These are phyloP conservation scores for Tetramorium parvispinum DNA, from an alignment of 1,140 invertebrate genomes.

Conservation along the genomic window DNA sequence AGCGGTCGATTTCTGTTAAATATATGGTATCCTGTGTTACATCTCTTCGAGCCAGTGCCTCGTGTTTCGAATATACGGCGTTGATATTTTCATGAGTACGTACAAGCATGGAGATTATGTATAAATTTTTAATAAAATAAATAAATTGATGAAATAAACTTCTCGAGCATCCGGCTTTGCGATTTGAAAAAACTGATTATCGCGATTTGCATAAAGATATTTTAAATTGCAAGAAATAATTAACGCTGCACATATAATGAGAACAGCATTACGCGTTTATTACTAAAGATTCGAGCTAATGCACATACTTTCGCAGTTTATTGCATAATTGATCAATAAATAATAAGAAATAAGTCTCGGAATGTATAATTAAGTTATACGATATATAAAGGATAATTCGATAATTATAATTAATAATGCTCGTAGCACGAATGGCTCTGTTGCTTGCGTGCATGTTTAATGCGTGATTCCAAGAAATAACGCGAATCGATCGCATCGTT, in stretches of 20 bases:
- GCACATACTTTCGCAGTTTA: background rate
- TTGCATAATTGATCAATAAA: conserved; percentile 23
- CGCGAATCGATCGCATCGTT: conserved; percentile 42
- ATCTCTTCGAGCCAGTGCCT: background rate
- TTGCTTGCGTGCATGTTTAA: conserved; percentile 11
- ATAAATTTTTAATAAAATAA: background rate
- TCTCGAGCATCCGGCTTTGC: background rate
- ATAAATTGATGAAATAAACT: background rate
- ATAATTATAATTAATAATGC: conserved; percentile 15
- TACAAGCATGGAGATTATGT: background rate
- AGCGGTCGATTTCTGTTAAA: conserved; percentile 11
- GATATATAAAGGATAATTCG: background rate
- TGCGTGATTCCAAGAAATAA: conserved; percentile 28
- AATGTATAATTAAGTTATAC: background rate
- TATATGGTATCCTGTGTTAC: background rate
- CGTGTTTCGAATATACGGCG: background rate
- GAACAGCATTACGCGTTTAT: background rate
- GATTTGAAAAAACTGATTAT: background rate
- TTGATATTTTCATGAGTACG: background rate
- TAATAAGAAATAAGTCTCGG: background rate
- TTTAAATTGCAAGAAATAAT: background rate
- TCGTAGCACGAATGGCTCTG: background rate
- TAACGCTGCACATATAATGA: background rate
- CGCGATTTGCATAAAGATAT: background rate
- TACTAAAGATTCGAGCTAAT: background rate